Evolutionary conservation across 1,140 invertebrate species (phyloP).

Genomic region (Cataglyphis hispanica): DNA sequence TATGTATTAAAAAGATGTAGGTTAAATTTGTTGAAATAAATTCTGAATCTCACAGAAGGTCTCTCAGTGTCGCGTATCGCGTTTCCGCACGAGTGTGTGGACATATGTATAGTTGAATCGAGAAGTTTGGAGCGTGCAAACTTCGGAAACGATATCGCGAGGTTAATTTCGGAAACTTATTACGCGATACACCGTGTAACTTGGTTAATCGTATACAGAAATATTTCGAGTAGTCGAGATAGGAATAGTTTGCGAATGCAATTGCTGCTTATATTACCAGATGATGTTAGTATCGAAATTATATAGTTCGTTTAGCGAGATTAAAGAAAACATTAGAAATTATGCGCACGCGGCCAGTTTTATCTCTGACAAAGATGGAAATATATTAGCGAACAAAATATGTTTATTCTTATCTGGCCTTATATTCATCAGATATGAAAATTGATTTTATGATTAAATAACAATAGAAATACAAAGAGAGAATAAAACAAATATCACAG

Average conservation of each 20-base stretch:
- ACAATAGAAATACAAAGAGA: not conserved
- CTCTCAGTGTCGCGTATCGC: no score
- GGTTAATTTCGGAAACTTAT: slow-evolving; percentile 39
- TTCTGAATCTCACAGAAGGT: not conserved
- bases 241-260: not conserved
- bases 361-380: not conserved
- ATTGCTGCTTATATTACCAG: not conserved
- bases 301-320: not conserved
- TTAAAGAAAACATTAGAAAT: not conserved
- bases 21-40: slow-evolving; percentile 13
- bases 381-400: not conserved
- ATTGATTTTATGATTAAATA: not conserved
- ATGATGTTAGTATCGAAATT: not conserved
- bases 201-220: not conserved
- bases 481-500: not conserved
- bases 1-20: not conserved
- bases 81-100: not conserved
- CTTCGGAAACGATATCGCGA: not conserved
- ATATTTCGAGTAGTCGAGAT: not conserved
- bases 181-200: not conserved
- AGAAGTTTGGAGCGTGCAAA: slow-evolving; percentile 1
- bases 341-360: not conserved
- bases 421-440: not conserved
- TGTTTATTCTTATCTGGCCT: slow-evolving; percentile 5
- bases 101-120: not conserved